phyloP scores from a whole-genome alignment of 2,113 vertebrate species.

The Suncus etruscus region DNA sequence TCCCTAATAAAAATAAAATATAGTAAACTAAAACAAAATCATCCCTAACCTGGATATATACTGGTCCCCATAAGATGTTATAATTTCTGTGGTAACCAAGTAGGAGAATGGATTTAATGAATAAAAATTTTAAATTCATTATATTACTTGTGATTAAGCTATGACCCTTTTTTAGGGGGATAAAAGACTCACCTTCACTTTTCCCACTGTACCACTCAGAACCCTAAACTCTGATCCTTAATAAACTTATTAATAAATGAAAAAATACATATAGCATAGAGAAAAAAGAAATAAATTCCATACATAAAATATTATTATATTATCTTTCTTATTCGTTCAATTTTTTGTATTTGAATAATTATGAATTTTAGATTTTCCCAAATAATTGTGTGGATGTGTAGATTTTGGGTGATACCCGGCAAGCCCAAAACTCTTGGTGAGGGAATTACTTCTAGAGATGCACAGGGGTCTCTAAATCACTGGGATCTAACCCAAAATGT shows the following conservation, averaged over 20 bases:
- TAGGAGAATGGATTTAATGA: neutral
- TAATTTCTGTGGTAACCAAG: neutral
- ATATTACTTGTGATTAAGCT: neutral
- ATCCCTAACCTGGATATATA: neutral
- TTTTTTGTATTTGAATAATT: slow-evolving; percentile 48
- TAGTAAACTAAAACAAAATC: neutral
- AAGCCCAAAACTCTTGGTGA: no score
- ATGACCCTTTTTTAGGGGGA: no score
- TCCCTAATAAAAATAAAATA: no score
- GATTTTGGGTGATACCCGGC: no score
- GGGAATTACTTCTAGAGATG: no score
- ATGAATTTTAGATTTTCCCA: neutral
- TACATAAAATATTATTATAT: no score
- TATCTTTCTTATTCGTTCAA: neutral
- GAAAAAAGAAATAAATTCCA: neutral
- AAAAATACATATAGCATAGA: neutral
- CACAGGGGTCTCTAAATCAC: no score
- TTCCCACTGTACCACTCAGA: no score
- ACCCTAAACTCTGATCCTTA: no score
- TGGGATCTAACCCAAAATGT: no score
- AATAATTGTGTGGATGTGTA: neutral
- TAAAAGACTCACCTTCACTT: no score
- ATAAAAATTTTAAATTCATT: neutral
- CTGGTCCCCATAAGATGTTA: neutral
- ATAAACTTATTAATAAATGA: neutral